Base-by-base conservation (phyloP, 2,113 vertebrate species). In the Otolemur garnettii region DNA sequence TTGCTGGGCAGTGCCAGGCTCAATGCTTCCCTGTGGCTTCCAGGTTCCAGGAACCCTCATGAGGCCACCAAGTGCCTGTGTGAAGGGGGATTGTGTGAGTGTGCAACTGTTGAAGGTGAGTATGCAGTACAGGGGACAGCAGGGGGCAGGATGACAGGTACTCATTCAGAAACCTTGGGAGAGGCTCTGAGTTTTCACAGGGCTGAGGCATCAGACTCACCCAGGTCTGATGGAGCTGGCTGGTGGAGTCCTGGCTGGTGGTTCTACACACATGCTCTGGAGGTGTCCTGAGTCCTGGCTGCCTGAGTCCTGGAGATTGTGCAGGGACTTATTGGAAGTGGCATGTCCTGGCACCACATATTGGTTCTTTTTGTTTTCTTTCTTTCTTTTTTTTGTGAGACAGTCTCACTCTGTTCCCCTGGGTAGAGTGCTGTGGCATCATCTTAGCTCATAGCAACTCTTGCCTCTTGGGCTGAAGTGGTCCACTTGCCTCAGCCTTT, bases 121-220 rank as follows among this genome's bases (percentile, higher is more conserved):
- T 0, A 7, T 0, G 7, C 12, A 45, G 6, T 1, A 0, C 38
- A 42, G 68, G 57, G 28, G 35, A 60, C 57, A 50, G 59, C 12
- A 2, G 82, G 38, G 72, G 81, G 30, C 55, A 30, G 8, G n/a
- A 57, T 14, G 55, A 38, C 8, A 21, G 35, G 3, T 2, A 17
- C 26, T 50, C 4, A 6, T 33, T 60, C 59, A 19, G 89, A 83
- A 75, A 79, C 26, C 35, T 24, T 33, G 26, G 19, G 30, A 9
- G 66, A 24, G 64, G 19, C 81, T 72, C 7, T 9, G 45, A 30
- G 22, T 22, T 50, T 50, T 55, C 55, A n/a, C 6, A 45, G 59
- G 35, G 7, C 10, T 2, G 7, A n/a, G 21, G 26, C 45, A 50
- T 50, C 45, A 50, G 45, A 5, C 26, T 71, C 4, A 14, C 6